These are phyloP conservation scores for Macrosteles quadrilineatus DNA, from an alignment of 1,140 invertebrate species.

Conservation along the genomic window DNA sequence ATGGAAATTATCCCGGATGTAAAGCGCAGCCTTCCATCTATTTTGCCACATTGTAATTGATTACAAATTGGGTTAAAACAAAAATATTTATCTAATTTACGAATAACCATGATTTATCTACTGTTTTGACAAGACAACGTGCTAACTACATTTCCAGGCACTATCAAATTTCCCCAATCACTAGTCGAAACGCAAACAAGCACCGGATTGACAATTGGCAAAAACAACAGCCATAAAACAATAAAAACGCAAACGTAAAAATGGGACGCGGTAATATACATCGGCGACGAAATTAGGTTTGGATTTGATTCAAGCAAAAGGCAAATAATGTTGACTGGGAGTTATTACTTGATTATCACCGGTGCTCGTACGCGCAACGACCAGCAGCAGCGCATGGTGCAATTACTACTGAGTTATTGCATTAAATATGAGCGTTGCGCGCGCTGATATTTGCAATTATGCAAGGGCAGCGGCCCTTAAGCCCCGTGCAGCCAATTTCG, in stretches of 20 bases:
- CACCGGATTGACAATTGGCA: no score
- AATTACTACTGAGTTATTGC: slow-evolving; percentile 14
- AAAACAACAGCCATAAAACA: background rate
- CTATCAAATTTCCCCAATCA: no score
- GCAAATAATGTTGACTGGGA: slow-evolving; percentile 24
- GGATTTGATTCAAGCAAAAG: slow-evolving; percentile 26
- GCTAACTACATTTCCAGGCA: no score
- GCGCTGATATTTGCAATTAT: slow-evolving; percentile 18
- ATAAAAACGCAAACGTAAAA: background rate
- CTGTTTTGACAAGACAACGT: no score
- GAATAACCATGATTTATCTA: no score
- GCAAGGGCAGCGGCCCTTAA: background rate
- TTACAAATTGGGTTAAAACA: no score
- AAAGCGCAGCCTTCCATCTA: no score
- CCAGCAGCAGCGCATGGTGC: background rate
- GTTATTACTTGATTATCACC: slow-evolving; percentile 27
- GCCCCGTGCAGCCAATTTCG: background rate
- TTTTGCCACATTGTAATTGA: no score
- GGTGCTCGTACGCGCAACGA: no score
- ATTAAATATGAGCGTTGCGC: background rate
- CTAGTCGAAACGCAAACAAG: no score
- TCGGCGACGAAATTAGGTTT: slow-evolving; percentile 15
- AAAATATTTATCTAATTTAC: no score
- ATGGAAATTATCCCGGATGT: no score
- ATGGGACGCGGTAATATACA: background rate